phyloP scores from a whole-genome alignment of 1,140 invertebrate species.

The Hermetia illucens region DNA sequence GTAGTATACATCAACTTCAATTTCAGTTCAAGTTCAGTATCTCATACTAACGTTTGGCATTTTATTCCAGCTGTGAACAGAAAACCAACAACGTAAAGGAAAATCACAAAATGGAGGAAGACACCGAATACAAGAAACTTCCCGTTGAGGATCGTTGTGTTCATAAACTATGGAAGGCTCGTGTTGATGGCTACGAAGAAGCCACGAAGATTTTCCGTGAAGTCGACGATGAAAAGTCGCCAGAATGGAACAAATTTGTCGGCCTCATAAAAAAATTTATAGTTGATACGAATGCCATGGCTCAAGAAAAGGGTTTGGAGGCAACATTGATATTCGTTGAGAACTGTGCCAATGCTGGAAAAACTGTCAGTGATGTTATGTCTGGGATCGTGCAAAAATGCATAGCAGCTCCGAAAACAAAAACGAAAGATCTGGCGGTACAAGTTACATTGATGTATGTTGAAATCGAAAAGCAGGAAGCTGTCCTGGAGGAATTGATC shows the following conservation, averaged over 20 bases:
- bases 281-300: slow-evolving; percentile 82
- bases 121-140: slow-evolving; percentile 84
- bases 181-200: slow-evolving; percentile 87
- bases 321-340: slow-evolving; percentile 80
- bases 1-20: background rate
- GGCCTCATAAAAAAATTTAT: slow-evolving; percentile 94
- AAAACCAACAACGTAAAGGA: background rate
- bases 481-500: slow-evolving; percentile 77
- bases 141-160: slow-evolving; percentile 80
- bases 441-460: slow-evolving; percentile 87
- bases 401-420: slow-evolving; percentile 76
- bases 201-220: slow-evolving; percentile 74
- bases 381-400: slow-evolving; percentile 81
- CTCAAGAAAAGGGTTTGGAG: slow-evolving; percentile 92
- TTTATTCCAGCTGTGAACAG: background rate
- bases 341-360: slow-evolving; percentile 72
- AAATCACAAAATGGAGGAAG: slow-evolving; percentile 58
- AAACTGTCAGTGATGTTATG: slow-evolving; percentile 80
- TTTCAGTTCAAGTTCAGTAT: background rate
- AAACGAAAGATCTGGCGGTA: slow-evolving; percentile 79
- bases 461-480: slow-evolving; percentile 91
- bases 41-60: background rate
- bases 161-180: slow-evolving; percentile 92
- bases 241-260: slow-evolving; percentile 84
- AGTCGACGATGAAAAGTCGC: slow-evolving; percentile 80